These are phyloP conservation scores for Saccostrea echinata DNA, from an alignment of 1,140 invertebrate genomes.

Conservation along the genomic window DNA sequence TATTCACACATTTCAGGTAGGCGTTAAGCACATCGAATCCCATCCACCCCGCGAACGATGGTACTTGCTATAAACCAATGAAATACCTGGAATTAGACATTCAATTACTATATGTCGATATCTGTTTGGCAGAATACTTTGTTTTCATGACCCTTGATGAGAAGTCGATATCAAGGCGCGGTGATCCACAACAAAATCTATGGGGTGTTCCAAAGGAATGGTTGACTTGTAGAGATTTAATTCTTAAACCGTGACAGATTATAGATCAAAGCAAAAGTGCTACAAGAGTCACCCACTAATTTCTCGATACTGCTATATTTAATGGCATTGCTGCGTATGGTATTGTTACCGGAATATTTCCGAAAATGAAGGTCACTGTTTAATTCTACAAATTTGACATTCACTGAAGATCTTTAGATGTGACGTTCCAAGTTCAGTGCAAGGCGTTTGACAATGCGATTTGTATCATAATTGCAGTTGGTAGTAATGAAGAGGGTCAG, in stretches of 20 bases:
- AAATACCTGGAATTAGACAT: constrained; percentile 24
- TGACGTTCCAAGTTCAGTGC: constrained; percentile 6
- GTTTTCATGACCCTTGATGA: constrained; percentile 20
- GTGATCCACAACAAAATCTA: not conserved
- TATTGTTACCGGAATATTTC: constrained; percentile 2
- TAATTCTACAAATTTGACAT: not conserved
- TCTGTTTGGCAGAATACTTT: constrained; percentile 1
- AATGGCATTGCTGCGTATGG: not conserved
- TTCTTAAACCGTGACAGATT: not conserved
- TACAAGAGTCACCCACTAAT: constrained; percentile 4
- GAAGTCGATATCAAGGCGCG: constrained; percentile 15
- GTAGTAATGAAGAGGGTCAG: not conserved
- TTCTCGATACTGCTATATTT: not conserved
- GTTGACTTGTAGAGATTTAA: not conserved
- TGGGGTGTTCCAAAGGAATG: not conserved
- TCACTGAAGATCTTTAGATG: not conserved
- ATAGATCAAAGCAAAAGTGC: not conserved
- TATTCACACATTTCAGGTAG: not conserved
- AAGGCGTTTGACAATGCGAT: not conserved
- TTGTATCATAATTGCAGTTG: not conserved
- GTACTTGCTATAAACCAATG: not conserved
- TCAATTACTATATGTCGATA: constrained; percentile 12
- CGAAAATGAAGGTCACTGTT: not conserved
- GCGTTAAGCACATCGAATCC: constrained; percentile 4
- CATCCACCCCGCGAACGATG: constrained; percentile 3